phyloP scores from a whole-genome alignment of 2,888 invertebrate genomes.

The Dasysyrphus tricinctus region DNA sequence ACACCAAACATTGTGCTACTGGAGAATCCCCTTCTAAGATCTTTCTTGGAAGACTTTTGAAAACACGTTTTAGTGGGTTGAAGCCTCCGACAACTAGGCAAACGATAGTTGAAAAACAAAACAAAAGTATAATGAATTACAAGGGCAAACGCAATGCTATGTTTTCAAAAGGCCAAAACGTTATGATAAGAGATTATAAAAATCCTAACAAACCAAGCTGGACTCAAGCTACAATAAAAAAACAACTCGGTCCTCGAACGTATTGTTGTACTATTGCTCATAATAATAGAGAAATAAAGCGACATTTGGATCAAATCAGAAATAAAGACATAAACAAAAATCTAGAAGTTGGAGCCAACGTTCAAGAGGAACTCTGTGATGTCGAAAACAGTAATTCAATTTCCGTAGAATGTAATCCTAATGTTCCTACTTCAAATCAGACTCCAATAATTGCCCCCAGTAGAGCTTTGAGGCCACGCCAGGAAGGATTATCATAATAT shows the following conservation, averaged over 20 bases:
- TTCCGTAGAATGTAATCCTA: background rate
- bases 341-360: no score
- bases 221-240: conserved; percentile 59
- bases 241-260: conserved; percentile 41
- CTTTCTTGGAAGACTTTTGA: conserved; percentile 10
- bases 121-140: conserved; percentile 28
- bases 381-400: background rate
- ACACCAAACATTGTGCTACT: no score
- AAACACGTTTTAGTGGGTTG: conserved; percentile 9
- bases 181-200: conserved; percentile 60
- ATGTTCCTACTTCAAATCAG: background rate
- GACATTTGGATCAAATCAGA: no score
- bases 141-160: conserved; percentile 44
- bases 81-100: conserved; percentile 45
- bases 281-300: background rate
- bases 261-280: no score
- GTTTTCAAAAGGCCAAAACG: conserved; percentile 48
- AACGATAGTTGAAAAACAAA: conserved; percentile 38
- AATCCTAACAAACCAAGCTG: conserved; percentile 63
- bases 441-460: background rate
- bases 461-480: background rate
- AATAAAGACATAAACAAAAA: no score
- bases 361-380: no score
- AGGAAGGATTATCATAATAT: no score
- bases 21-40: no score